Evolutionary conservation across 2,888 invertebrate species (phyloP), one percentile per base, ranked within the genome.

Genomic region (Pecten maximus): DNA sequence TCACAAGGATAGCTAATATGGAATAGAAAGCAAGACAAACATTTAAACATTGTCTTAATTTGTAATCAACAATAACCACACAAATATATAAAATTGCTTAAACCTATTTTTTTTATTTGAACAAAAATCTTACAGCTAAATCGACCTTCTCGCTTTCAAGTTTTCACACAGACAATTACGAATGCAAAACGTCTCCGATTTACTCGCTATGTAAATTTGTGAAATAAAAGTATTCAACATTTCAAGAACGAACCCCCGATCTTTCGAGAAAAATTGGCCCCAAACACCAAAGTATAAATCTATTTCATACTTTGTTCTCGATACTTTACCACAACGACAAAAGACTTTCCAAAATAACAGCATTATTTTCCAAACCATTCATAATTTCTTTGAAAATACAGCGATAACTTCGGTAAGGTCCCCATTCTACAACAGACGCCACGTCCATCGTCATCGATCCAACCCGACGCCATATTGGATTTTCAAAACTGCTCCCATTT

Each of bases 21-120:
- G 50, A 74, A 74, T 74, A 74, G 74, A 74, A 74, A 74, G 74
- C 12, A 74, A 74, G 74, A 74, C 35, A 74, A 44, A 44, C 23
- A 23, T 60, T 23, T n/a, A 74, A 74, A 74, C 28, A 74, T 2
- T 74, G 35, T 6, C 6, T 54, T 6, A 28, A 35, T 35, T 10
- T 28, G 15, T 8, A 28, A 35, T 28, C 74, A 35, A 35, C 74
- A 74, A 74, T 15, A 1, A 35, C 28, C 6, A 74, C 28, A 74
- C 10, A 74, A 28, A 74, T 8, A 35, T 35, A 10, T 35, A 8
- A 10, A 35, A 10, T 44, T 44, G 12, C 6, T 44, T 74, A 35
- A 28, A 28, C 2, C 10, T 74, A 10, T 35, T 6, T 35, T 15
- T 28, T 74, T 74, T 74, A 74, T 74, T 54, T 28, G 23, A 74